A percentile compares a stretch with the other conserved stretches of the same genome.
These are phyloP conservation scores for Pachypanchax playfairii DNA, from an alignment of 2,113 vertebrate genomes.

Conservation along the genomic window DNA sequence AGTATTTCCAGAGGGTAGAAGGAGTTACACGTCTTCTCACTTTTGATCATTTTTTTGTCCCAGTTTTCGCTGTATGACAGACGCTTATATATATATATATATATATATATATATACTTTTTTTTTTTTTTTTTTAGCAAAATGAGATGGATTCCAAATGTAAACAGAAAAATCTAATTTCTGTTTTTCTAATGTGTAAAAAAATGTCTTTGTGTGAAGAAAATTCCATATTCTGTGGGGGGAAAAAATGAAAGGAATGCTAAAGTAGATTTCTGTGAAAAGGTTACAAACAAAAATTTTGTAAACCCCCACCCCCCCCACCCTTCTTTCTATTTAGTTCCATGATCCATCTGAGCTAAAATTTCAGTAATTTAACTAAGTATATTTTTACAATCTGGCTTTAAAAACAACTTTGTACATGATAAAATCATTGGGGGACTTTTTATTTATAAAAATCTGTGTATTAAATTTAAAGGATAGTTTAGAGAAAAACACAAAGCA, in stretches of 20 bases:
- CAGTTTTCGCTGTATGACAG: not conserved
- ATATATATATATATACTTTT: not conserved
- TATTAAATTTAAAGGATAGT: not conserved
- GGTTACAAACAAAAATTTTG: no score
- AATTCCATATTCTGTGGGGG: no score
- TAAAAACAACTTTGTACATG: not conserved
- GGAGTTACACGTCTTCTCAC: not conserved
- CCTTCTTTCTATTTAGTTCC: not conserved
- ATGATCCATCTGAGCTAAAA: constrained; percentile 10
- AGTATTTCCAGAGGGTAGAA: not conserved
- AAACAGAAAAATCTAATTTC: not conserved
- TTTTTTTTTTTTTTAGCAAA: no score
- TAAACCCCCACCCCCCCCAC: no score
- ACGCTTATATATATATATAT: no score
- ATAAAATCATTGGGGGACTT: not conserved
- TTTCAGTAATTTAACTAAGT: constrained; percentile 4
- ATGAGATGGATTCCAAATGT: not conserved
- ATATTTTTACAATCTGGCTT: not conserved
- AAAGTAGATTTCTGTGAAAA: no score
- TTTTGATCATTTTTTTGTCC: not conserved
- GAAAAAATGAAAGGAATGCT: no score
- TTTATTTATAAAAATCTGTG: not conserved
- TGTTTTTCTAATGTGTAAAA: not conserved
- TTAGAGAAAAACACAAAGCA: constrained; percentile 1
- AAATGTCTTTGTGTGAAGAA: not conserved